Base-by-base conservation (phyloP, 2,888 invertebrate species). In the Hemaris fuciformis region DNA sequence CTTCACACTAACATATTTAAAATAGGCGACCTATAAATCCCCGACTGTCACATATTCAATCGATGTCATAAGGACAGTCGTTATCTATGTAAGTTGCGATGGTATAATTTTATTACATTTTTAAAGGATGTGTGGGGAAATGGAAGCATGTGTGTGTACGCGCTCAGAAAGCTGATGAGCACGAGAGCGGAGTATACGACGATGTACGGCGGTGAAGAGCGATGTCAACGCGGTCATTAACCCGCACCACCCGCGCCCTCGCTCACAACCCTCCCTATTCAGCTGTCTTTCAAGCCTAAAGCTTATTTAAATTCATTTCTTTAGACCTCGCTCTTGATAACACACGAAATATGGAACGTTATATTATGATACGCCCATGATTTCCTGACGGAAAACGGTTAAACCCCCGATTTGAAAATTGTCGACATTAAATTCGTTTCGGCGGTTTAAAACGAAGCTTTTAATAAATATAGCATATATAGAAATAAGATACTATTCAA, bases 161-260 rank as follows among this genome's bases (percentile, higher is more conserved):
- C 18, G 53, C 10, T 48, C 4, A 27, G 53, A 31, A 15, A 7
- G 53, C 31, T 53, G 53, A 31, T 31, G 53, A 53, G 53, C 31
- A 18, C 18, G 31, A 27, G 48, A 53, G 53, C 18, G 48, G 48
- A 53, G 48, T 18, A n/a, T n/a, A 38, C 38, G 38, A 62, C 62
- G 57, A n/a, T 38, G 38, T 38, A 38, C 38, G 38, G n/a, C 38
- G 13, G 4, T 38, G 68, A 67, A 70, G 76, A 73, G 72, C 77
- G 74, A 71, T 70, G 74, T 75, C 73, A 73, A 66, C 69, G 70
- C 73, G 85, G 85, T 84, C 85, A 72, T 83, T 85, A 71, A 86
- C 85, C 77, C 69, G 63, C 66, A 65, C 72, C 79, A 76, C 77
- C 71, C 68, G 64, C 64, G 59, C 68, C 71, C 66, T 62, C 72